Base-by-base conservation (phyloP, 2,113 vertebrate genomes). In the Pycnonotus jocosus region DNA sequence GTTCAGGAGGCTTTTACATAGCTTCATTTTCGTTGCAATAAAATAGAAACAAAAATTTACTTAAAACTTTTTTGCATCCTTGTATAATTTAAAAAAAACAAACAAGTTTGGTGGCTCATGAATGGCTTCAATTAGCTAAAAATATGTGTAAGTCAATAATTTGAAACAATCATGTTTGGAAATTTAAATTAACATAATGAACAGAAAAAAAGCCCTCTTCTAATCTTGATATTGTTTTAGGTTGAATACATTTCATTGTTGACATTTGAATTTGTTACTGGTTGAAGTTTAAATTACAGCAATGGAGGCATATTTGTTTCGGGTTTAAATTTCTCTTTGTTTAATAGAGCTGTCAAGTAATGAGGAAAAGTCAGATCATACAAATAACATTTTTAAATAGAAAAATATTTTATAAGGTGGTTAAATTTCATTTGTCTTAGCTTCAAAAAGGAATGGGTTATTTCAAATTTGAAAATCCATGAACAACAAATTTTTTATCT, bases 251-350 rank as follows among this genome's bases (percentile, higher is more conserved):
- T 90, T 92, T 90, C 2, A 1, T 35, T 90, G 69, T 33, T 93
- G 81, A 96, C 50, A 70, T 82, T 92, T 85, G 51, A 93, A 83
- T 89, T 91, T 88, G 20, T 91, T 88, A 47, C 37, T 48, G 11
- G 61, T n/a, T 78, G 37, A 93, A 66, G 61, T 93, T 80, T 50
- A 86, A 87, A 92, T 95, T 83, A 66, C 56, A 82, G 40, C 50
- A 6, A 0, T 45, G 40, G 62, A 87, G 16, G 65, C 20, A 42
- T 91, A 89, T 84, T 90, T 95, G 28, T 93, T 93, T 94, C 85
- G 71, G 60, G 19, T 88, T 94, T 90, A 72, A 57, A 82, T 87
- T 93, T 90, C 57, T 87, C 95, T 95, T 88, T 93, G 60, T 92
- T 95, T 93, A 95, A 88, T 74, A 18, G 30, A 92, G 31, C 78